These are phyloP conservation scores for Chelmon rostratus DNA, from an alignment of 2,797 vertebrate species.

Conservation along the genomic window DNA sequence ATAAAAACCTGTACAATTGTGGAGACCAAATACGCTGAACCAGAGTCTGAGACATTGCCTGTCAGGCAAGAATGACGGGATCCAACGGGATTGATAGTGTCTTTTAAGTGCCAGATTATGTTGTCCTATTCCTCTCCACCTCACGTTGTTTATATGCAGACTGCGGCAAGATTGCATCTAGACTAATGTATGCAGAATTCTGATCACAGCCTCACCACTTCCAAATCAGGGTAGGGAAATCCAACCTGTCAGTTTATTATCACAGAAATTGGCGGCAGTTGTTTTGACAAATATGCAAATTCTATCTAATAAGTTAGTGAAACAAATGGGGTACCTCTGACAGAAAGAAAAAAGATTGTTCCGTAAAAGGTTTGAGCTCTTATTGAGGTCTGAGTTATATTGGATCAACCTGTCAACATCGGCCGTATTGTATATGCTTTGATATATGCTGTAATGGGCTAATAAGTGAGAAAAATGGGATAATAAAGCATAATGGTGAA, in stretches of 20 bases:
- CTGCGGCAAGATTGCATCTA: conserved; percentile 72
- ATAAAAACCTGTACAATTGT: conserved; percentile 43
- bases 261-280: conserved; percentile 65
- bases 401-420: conserved; percentile 69
- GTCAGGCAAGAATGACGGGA: conserved; percentile 52
- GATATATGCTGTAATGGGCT: conserved; percentile 50
- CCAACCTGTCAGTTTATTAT: conserved; percentile 71
- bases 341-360: conserved; percentile 28
- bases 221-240: conserved; percentile 53
- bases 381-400: conserved; percentile 55
- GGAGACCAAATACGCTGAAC: conserved; percentile 37
- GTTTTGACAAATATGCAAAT: conserved; percentile 78
- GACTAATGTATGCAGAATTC: conserved; percentile 75
- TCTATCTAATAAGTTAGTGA: conserved; percentile 59
- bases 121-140: conserved; percentile 57
- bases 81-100: conserved; percentile 43
- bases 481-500: conserved; percentile 56
- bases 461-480: conserved; percentile 52
- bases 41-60: conserved; percentile 41
- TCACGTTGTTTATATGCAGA: conserved; percentile 67
- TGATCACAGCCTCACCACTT: conserved; percentile 65
- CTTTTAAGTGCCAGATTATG: conserved; percentile 67
- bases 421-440: conserved; percentile 44
- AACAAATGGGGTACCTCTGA: conserved; percentile 60
- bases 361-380: conserved; percentile 34